Evolutionary conservation across 1,140 invertebrate genomes (phyloP).

Genomic region (Meteorus sp.): DNA sequence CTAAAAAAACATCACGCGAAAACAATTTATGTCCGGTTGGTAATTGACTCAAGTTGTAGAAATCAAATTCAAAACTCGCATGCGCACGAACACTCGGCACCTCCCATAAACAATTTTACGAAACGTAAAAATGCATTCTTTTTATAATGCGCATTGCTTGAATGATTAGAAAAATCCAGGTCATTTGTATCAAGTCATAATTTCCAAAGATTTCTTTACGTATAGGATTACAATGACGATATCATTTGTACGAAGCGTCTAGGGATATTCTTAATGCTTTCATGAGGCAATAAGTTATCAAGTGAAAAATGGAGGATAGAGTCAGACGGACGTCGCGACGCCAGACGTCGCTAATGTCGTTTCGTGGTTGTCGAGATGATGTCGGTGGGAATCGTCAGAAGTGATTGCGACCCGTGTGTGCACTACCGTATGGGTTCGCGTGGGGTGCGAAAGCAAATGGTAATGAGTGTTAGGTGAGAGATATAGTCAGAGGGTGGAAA

Average conservation of each 20-base stretch:
- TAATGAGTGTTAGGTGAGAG: too few species aligned
- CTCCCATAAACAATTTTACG: neutral
- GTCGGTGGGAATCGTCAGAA: neutral
- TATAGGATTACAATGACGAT: neutral
- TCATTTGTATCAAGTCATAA: too few species aligned
- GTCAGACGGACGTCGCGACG: conserved; percentile 12
- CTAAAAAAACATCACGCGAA: neutral
- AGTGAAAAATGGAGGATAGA: neutral
- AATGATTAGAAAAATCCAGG: too few species aligned
- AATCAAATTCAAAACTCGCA: conserved; percentile 4
- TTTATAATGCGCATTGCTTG: too few species aligned
- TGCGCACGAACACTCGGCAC: neutral
- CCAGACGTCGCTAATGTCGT: conserved; percentile 21
- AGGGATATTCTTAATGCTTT: neutral
- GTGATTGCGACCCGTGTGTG: conserved; percentile 10
- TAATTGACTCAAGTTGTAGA: neutral
- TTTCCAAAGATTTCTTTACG: too few species aligned
- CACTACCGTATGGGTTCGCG: too few species aligned
- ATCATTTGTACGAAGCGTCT: too few species aligned
- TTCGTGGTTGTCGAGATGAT: conserved; percentile 1
- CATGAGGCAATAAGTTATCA: neutral
- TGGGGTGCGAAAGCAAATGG: neutral
- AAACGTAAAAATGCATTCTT: too few species aligned
- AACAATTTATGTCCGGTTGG: too few species aligned
- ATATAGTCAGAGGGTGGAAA: neutral